Evolutionary conservation across 2,888 invertebrate genomes (phyloP).

Genomic region (Acleris emargana): DNA sequence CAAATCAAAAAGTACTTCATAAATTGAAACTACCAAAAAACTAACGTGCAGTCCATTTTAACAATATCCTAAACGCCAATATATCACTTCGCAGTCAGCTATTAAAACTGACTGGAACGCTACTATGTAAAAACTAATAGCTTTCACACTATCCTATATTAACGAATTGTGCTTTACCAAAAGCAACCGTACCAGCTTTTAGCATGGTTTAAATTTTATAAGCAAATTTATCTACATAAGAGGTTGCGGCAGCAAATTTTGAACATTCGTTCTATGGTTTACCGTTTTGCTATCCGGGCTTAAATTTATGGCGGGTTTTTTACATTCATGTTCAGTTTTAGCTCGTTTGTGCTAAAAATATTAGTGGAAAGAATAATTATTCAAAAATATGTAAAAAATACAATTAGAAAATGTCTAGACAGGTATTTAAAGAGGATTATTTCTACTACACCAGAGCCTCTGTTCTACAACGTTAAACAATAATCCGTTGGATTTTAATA

Average conservation of each 20-base stretch:
- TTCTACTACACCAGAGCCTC: too few relatives aligned
- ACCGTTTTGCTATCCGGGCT: constrained; percentile 6
- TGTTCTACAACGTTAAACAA: too few relatives aligned
- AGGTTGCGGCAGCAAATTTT: neutral
- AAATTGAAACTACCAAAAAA: neutral
- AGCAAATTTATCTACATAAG: neutral
- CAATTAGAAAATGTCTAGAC: too few relatives aligned
- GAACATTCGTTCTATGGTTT: constrained; percentile 11
- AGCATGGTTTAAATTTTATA: neutral
- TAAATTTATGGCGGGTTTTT: constrained; percentile 18
- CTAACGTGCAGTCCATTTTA: constrained; percentile 1
- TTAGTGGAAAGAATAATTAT: neutral
- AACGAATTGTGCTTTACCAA: neutral
- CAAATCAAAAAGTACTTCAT: neutral
- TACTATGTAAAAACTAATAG: neutral
- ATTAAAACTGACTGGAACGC: constrained; percentile 13
- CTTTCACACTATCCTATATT: constrained; percentile 4
- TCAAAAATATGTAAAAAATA: neutral
- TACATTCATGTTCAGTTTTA: constrained; percentile 10
- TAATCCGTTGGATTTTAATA: too few relatives aligned
- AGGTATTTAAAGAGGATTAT: too few relatives aligned
- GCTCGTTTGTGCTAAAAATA: constrained; percentile 11
- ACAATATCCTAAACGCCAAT: constrained; percentile 17
- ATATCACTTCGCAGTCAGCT: constrained; percentile 5
- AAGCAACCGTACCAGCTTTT: neutral